Evolutionary conservation across 2,888 invertebrate genomes (phyloP), one percentile per base, ranked within the genome.

Genomic region (Epirrhoe alternata): DNA sequence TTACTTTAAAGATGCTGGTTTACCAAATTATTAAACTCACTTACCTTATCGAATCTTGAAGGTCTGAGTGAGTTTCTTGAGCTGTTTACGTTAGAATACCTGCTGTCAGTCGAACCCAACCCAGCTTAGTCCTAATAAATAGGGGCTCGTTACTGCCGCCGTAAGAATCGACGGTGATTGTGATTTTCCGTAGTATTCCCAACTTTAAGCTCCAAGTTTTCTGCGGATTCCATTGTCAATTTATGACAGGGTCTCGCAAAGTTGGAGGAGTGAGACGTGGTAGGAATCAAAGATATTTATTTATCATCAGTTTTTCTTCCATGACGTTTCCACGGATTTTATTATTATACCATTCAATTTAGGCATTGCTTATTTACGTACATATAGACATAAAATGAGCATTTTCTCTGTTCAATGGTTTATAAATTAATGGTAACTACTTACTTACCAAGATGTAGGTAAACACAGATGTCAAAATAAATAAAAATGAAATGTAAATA

Each of bases 101-200:
- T 68, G 56, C 68, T 67, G 2, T 10, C 16, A 24, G 52, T 65
- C 0, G 0, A 6, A 35, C 64, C 69, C 35, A 31, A 50, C 59
- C 64, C 38, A 10, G 31, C 30, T 52, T 51, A 65, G 64, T 66
- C 64, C 69, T 68, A 66, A 71, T 73, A 73, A 73, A 73, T 71
- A 73, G 71, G 68, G 79, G 79, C 84, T 84, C 80, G 83, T 83
- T 85, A 82, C 76, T 69, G 62, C 65, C 38, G 60, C 66, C 61
- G 69, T 68, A 71, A 69, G 73, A 73, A 73, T 68, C 68, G 66
- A 24, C 52, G 49, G 57, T 72, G 72, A 72, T 72, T 72, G 68
- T 68, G 68, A 73, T 70, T 66, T 69, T 66, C 69, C 56, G 55
- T 50, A 55, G 50, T 54, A 60, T 60, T 60, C n/a, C 59, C 51